Conservation (phyloP, 2,888 invertebrate genomes). For the Cataglyphis rosenhaueri region DNA sequence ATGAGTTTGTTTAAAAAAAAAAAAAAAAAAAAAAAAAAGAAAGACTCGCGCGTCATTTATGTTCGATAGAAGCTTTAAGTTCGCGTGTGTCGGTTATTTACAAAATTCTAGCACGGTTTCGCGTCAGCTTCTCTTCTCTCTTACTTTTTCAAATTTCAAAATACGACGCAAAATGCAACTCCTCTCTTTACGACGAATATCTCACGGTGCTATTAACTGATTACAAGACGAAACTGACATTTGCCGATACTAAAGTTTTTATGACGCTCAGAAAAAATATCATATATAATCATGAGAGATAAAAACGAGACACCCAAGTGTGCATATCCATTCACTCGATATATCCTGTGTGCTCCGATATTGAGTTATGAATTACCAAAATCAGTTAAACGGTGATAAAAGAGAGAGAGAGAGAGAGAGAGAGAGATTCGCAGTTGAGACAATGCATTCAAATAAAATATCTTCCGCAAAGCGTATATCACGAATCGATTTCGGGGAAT, state of each 20-base stretch:
- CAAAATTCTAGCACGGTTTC: not conserved
- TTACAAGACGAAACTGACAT: conserved; percentile 31
- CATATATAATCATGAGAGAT: not conserved
- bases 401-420: not conserved
- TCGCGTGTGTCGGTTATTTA: not conserved
- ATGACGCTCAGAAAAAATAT: conserved; percentile 17
- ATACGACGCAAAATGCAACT: not conserved
- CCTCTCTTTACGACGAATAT: conserved; percentile 13
- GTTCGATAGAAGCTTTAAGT: not conserved
- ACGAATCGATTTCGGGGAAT: conserved; percentile 54
- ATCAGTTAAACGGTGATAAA: conserved; percentile 46
- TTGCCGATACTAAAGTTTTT: conserved; percentile 37
- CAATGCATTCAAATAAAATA: conserved; percentile 27
- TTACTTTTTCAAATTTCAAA: not conserved
- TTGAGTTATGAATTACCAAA: not conserved
- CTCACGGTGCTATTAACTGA: conserved; percentile 22
- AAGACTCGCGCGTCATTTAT: not conserved
- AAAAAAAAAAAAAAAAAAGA: too few species aligned
- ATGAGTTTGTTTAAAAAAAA: not conserved
- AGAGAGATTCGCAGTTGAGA: not conserved
- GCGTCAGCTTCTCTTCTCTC: not conserved
- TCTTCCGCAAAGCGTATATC: conserved; percentile 21
- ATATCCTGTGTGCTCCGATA: not conserved
- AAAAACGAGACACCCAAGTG: not conserved
- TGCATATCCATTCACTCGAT: conserved; percentile 22